phyloP scores from a whole-genome alignment of 2,113 vertebrate species.

The Campylomormyrus numenius region DNA sequence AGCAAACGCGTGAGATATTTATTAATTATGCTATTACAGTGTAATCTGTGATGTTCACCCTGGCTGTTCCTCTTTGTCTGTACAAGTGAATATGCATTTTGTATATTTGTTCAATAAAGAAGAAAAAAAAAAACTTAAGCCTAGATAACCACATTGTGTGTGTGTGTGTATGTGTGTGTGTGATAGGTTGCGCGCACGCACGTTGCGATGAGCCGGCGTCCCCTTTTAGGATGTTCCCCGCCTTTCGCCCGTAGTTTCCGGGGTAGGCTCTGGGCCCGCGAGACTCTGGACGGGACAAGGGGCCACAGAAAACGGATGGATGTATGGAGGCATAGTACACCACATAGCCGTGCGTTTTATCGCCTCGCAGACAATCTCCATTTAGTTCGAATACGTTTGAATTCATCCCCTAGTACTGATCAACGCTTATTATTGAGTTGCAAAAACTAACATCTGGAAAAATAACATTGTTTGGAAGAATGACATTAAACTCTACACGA shows the following conservation, averaged over 20 bases:
- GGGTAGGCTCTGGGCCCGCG: too few species aligned
- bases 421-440: neutral
- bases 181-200: too few species aligned
- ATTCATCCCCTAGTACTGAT: neutral
- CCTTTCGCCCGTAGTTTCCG: too few species aligned
- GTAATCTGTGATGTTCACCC: neutral
- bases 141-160: neutral
- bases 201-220: too few species aligned
- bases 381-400: neutral
- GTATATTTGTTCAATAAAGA: neutral
- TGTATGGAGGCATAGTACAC: neutral
- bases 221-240: too few species aligned
- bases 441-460: neutral
- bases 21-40: neutral
- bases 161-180: neutral
- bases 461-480: neutral
- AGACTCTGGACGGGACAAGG: too few species aligned
- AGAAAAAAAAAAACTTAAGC: neutral
- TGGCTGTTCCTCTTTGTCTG: neutral
- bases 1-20: neutral
- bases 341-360: neutral
- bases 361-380: neutral
- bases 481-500: neutral
- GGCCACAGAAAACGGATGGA: too few species aligned
- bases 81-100: neutral